Conservation (phyloP, 2,888 invertebrate species). For the Sepioteuthis lessoniana region DNA sequence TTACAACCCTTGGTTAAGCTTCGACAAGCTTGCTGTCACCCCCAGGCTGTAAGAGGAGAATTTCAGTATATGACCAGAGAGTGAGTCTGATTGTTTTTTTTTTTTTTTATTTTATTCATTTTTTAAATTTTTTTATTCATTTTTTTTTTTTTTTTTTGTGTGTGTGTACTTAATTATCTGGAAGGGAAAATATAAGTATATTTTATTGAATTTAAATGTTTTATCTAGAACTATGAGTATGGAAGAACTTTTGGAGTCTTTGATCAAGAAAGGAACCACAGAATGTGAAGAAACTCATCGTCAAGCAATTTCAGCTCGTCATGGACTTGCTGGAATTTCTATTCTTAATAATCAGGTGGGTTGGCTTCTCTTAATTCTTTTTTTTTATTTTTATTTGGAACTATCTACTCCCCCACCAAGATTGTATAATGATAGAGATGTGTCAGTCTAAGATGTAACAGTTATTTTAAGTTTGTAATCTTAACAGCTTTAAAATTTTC, state of each 20-base stretch:
- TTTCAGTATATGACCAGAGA: constrained; percentile 77
- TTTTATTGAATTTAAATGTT: neutral
- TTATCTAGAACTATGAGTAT: constrained; percentile 73
- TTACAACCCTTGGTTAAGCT: constrained; percentile 81
- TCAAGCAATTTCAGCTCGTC: constrained; percentile 80
- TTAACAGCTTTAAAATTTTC: no score
- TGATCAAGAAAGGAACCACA: constrained; percentile 80
- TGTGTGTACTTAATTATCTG: neutral
- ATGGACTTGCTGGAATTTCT: constrained; percentile 82
- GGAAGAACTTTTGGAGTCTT: constrained; percentile 81
- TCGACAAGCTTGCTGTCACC: constrained; percentile 84
- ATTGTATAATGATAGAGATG: no score
- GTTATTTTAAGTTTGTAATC: no score
- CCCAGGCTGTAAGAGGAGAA: constrained; percentile 79
- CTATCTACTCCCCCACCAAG: no score
- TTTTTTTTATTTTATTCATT: no score
- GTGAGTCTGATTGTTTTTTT: constrained; percentile 59
- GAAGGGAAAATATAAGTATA: neutral
- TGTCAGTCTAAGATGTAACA: no score
- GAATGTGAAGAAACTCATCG: constrained; percentile 81
- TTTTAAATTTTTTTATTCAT: no score
- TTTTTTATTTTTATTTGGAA: neutral
- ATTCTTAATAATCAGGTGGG: constrained; percentile 78
- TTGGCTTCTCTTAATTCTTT: neutral
- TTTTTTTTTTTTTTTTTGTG: no score